phyloP scores from a whole-genome alignment of 2,888 invertebrate species.

The Xestia sexstrigata region DNA sequence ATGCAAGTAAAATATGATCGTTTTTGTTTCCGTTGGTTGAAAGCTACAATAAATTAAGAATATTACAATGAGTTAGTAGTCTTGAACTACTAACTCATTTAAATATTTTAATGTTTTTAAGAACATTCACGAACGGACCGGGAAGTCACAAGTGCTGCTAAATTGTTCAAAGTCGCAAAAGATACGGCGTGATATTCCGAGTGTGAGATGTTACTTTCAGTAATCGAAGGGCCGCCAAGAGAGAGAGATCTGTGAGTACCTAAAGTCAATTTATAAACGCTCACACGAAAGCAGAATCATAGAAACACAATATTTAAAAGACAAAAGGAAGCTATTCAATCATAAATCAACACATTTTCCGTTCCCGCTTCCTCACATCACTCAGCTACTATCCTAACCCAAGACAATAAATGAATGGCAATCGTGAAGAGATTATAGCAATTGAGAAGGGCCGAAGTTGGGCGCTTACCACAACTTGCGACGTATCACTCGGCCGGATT shows the following conservation, averaged over 20 bases:
- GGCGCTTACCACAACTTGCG: slow-evolving; percentile 72
- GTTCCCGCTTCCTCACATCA: slow-evolving; percentile 33
- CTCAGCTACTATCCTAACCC: slow-evolving; percentile 17
- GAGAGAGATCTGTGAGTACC: neutral
- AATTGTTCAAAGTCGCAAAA: neutral
- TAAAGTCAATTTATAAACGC: neutral
- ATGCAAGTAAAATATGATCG: neutral
- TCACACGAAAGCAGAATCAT: neutral
- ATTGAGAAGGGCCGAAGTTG: slow-evolving; percentile 81
- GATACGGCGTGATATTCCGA: neutral
- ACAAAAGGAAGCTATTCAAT: neutral
- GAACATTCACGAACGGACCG: neutral
- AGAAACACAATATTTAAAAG: neutral
- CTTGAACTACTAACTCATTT: no score
- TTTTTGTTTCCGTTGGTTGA: neutral
- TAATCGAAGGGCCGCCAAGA: neutral
- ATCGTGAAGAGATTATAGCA: slow-evolving; percentile 86
- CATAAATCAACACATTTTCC: neutral
- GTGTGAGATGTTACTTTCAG: neutral
- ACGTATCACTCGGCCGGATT: slow-evolving; percentile 45
- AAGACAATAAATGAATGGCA: slow-evolving; percentile 87
- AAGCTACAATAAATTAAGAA: neutral
- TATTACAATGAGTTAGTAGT: neutral
- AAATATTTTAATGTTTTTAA: no score
- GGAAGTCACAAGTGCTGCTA: neutral